Evolutionary conservation across 64 coral and sea anemone genomes (phyloP).

Genomic region (Montipora sp.): DNA sequence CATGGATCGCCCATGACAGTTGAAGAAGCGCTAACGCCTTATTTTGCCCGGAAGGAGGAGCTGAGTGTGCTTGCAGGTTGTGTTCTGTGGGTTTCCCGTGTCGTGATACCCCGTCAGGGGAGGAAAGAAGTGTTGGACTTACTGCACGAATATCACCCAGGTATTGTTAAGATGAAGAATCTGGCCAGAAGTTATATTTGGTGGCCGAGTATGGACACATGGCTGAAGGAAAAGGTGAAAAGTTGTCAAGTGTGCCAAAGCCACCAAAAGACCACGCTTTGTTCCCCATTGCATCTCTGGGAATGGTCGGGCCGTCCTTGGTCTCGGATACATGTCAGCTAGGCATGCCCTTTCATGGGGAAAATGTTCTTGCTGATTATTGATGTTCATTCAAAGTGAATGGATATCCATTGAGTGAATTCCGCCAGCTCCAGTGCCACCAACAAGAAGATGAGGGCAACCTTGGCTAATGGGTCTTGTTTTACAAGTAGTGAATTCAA

Average conservation of each 20-base stretch:
- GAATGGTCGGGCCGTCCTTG: too few relatives aligned
- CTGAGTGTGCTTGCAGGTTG: not conserved
- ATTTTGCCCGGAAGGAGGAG: not conserved
- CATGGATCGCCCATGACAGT: not conserved
- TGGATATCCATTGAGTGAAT: slow-evolving; percentile 44
- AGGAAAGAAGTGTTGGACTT: not conserved
- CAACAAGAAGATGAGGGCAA: slow-evolving; percentile 7
- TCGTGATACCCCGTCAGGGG: not conserved
- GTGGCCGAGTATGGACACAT: not conserved
- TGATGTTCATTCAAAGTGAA: slow-evolving; percentile 44
- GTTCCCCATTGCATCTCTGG: not conserved
- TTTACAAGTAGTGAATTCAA: too few relatives aligned
- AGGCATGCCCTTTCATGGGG: slow-evolving; percentile 27
- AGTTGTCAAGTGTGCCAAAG: not conserved
- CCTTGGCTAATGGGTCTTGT: not conserved
- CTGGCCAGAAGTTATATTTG: not conserved
- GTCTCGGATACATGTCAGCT: too few relatives aligned
- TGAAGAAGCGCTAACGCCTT: not conserved
- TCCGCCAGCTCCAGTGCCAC: slow-evolving; percentile 16
- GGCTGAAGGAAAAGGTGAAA: not conserved
- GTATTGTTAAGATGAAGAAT: not conserved
- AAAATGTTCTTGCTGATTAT: slow-evolving; percentile 33
- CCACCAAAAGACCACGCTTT: not conserved
- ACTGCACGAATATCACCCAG: not conserved
- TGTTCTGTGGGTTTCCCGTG: not conserved